Evolutionary conservation across 2,797 vertebrate genomes (phyloP), one percentile per base, ranked within the genome.

Genomic region (Phyllotis vaccarum): DNA sequence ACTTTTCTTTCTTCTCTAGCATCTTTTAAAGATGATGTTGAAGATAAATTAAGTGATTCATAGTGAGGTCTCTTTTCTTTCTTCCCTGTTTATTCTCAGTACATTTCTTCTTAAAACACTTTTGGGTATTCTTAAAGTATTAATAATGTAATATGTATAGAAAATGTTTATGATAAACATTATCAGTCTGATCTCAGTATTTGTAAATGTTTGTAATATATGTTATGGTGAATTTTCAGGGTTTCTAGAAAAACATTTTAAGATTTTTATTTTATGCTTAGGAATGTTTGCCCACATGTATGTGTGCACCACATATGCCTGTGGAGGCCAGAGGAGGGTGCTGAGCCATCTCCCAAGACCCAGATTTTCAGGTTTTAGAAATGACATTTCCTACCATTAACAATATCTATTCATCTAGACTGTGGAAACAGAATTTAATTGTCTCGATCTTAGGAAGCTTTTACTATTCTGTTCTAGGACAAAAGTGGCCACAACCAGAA

Each of bases 71-170:
- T 16, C 70, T 86, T 27, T 66, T 5, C 1, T 22, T 46, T 54
- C 58, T 89, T 74, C 91, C 68, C n/a, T 79, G 75, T 60, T 62
- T 88, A 62, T 92, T 82, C 16, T 93, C 66, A 79, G 60, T 52
- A 56, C 1, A 68, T 31, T 37, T 93, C 72, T 86, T 19, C 27
- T 72, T 90, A 66, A 56, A 68, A 80, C 37, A 3, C 68, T 13
- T 93, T 70, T 91, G 58, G 21, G 6, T 85, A 82, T 94, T 74
- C 49, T 95, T 64, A 86, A 89, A 95, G 89, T 93, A 75, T 27
- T 8, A 14, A 10, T 58, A 37, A 58, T 95, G 6, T 83, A 79
- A 43, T 60, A 93, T 81, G 56, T 60, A 66, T 89, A 34, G 17
- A 74, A 62, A 79, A n/a, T 89, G 37, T 91, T 86, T 94, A 56